Evolutionary conservation across 1,140 invertebrate genomes (phyloP), one percentile per base, ranked within the genome.

Genomic region (Cherax destructor): DNA sequence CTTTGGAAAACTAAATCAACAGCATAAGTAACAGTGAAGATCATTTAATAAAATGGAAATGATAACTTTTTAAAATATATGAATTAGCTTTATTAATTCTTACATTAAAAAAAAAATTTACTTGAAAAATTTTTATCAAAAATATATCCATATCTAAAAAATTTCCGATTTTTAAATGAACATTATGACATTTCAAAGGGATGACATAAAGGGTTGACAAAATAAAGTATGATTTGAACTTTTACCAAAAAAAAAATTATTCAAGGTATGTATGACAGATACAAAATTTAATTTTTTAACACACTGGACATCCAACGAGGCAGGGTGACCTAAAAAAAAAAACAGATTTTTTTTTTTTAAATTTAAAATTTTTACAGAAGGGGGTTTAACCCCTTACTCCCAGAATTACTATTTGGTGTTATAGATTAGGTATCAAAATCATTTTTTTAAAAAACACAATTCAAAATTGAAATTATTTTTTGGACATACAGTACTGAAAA

Each of bases 111-210:
- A 84, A 61, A 69, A 61, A 72, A 4, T 69, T 72, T 79, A 79
- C 77, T 79, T 50, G 50, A 79, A 72, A 72, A 74, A 52, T 49
- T 72, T 52, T 41, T 72, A 85, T 72, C 61, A 85, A 85, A 69
- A 85, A 85, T 69, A 4, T 74, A 85, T 74, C 49, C 47, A 85
- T 74, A 50, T 74, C 61, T 72, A 85, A 41, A 50, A 85, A 50
- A 50, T 77, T 77, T 74, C 84, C 74, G n/a, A 49, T 50, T 76
- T 86, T 59, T n/a, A 86, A 86, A 86, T 86, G 69, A 86, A 86
- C 84, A 78, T 74, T 86, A 86, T 86, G 84, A 86, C 84, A 86
- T 86, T 86, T 76, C 84, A 86, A 86, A 86, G 77, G 72, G 84
- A 86, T 86, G 84, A 86, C 49, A 86, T 77, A 49, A 77, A 86